A percentile compares a stretch with the other conserved stretches of the same genome.
phyloP scores from a whole-genome alignment of 2,888 invertebrate species.

The Fissipunctia ypsillon region DNA sequence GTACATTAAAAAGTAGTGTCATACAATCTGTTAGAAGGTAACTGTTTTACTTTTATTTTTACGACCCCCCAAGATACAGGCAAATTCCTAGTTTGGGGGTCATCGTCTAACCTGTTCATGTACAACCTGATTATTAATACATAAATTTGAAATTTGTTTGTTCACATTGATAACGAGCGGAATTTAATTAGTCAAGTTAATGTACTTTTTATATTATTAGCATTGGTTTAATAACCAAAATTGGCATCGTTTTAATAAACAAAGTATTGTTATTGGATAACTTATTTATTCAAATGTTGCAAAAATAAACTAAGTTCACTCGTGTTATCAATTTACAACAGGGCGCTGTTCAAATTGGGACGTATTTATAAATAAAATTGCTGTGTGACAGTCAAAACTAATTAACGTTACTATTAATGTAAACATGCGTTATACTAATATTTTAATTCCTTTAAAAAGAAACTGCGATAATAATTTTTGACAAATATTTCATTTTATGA shows the following conservation, averaged over 20 bases:
- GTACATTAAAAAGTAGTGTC: background rate
- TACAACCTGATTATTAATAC: too few relatives aligned
- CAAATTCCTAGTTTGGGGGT: too few relatives aligned
- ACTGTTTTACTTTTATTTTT: too few relatives aligned
- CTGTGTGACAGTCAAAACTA: slow-evolving; percentile 24
- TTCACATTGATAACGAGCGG: slow-evolving; percentile 3
- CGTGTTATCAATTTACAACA: slow-evolving; percentile 33
- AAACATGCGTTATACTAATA: background rate
- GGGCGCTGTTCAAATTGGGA: slow-evolving; percentile 1
- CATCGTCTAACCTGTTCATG: too few relatives aligned
- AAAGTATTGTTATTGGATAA: slow-evolving; percentile 7
- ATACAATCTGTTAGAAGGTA: slow-evolving; percentile 16
- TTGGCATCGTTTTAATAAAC: background rate
- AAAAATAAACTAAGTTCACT: slow-evolving; percentile 40
- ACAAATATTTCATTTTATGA: slow-evolving; percentile 1
- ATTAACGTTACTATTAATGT: background rate
- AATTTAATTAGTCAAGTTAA: slow-evolving; percentile 25
- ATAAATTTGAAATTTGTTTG: too few relatives aligned
- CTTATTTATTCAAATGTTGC: slow-evolving; percentile 1
- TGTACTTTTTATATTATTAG: slow-evolving; percentile 3
- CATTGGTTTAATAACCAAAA: slow-evolving; percentile 9
- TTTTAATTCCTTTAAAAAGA: background rate
- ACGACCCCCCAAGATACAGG: too few relatives aligned
- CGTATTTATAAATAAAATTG: background rate
- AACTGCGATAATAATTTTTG: background rate